Evolutionary conservation across 2,797 vertebrate species (phyloP), one percentile per base, ranked within the genome.

Genomic region (Eulemur albifrons): DNA sequence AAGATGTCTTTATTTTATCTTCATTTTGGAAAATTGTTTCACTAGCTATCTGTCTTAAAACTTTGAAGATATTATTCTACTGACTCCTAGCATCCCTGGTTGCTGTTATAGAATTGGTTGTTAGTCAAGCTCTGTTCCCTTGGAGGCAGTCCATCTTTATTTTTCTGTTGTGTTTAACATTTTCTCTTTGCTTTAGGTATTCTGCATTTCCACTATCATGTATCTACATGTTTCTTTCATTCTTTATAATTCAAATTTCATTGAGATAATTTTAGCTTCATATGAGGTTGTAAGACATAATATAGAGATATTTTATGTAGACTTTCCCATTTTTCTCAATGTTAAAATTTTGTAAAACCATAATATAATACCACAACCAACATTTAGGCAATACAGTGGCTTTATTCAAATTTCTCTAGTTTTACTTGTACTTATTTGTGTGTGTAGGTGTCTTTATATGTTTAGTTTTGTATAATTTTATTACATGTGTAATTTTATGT

Each of bases 321-420:
- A n/a, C 3, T 61, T 63, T 76, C 27, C 11, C 32, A 85, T 6
- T 81, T 23, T 79, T 11, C 23, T 69, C 12, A 17, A 13, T n/a
- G 20, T 88, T 82, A 88, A 93, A 65, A 70, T 69, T 88, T 90
- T 85, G 27, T 77, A 52, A 88, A 90, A 80, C 30, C 50, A n/a
- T 32, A 45, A 17, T 63, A 75, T 61, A 59, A 50, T 73, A 32
- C 40, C 11, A 65, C 18, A 85, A 67, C 12, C n/a, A 73, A 76
- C 1, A 52, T 32, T 38, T 67, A 54, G 75, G 43, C 12, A 83
- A 43, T 61, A 14, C 9, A 54, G 21, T 70, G 17, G 84, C 65
- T 20, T 92, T 69, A 70, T 57, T 80, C 48, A 25, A 2, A 45
- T 93, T 45, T 43, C 38, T 81, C 59, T 43, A 89, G 7, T 80